Base-by-base conservation (phyloP, 1,140 invertebrate species). In the Reticulitermes speratus region DNA sequence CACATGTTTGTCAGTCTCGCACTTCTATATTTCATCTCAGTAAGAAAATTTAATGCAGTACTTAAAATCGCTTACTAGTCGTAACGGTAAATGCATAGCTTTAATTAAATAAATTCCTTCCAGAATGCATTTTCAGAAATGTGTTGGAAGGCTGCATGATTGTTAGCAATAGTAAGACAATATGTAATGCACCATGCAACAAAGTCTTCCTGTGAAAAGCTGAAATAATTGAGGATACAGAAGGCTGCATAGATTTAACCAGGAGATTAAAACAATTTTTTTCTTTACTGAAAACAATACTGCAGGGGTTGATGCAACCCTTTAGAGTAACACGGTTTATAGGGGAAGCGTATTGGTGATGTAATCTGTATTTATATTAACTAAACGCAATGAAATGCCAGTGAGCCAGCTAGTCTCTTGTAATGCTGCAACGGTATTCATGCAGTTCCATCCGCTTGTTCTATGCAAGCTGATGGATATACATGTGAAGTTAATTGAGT, bases 401-500 rank as follows among this genome's bases (percentile, higher is more conserved):
- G 65, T 6, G 2, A 55, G 52, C 52, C 52, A 21, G 9, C 52
- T 14, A 55, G 52, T 16, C 52, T 21, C 6, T 75, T 75, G 65
- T 75, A 75, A 75, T 75, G 65, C 25, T 30, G 65, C 65, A 75
- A 75, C 65, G n/a, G 14, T 75, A 75, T 75, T 75, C 65, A 75
- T 75, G 65, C 65, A 75, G 65, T 75, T 30, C 25, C 65, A 75
- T 75, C 65, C 65, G 65, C 65, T n/a, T n/a, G 65, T 30, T 14
- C n/a, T 25, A 9, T 75, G 65, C 25, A 75, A n/a, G n/a, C n/a
- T n/a, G 25, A 75, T 75, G 65, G 65, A 55, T 55, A 55, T 75
- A 75, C 25, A 75, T 75, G 65, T 30, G n/a, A 75, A 75, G 65
- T 75, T 75, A 75, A 75, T 75, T 75, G 65, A 75, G 65, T 75